These are phyloP conservation scores for Eurosta solidaginis DNA, from an alignment of 1,140 invertebrate species.

Conservation along the genomic window DNA sequence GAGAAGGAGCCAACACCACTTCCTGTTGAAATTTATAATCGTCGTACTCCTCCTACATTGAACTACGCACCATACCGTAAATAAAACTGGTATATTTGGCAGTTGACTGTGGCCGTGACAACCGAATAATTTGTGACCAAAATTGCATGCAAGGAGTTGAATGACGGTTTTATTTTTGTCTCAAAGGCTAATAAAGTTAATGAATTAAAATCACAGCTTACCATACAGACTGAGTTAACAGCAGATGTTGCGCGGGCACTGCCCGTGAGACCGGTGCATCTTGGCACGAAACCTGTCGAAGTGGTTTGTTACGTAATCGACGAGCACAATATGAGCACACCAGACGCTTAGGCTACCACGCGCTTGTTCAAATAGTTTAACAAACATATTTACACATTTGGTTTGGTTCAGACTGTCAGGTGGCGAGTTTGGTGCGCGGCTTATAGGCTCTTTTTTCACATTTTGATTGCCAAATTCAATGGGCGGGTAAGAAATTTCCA, in stretches of 20 bases:
- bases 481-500: not conserved
- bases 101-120: conserved; percentile 3
- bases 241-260: not conserved
- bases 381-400: not conserved
- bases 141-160: not conserved
- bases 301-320: not conserved
- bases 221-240: conserved; percentile 10
- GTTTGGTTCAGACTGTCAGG: not conserved
- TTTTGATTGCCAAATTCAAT: not conserved
- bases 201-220: not conserved
- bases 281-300: not conserved
- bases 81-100: not conserved
- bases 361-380: not conserved
- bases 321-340: not conserved
- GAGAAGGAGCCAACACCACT: no score
- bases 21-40: not conserved
- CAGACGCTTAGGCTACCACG: not conserved
- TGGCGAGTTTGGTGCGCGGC: not conserved
- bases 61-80: not conserved
- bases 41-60: not conserved
- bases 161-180: not conserved
- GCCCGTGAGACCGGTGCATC: not conserved
- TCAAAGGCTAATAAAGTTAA: not conserved
- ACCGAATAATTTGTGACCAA: not conserved
- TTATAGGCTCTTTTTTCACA: no score